Conservation (phyloP, 2,797 vertebrate species). For the Macropus fuliginosus region DNA sequence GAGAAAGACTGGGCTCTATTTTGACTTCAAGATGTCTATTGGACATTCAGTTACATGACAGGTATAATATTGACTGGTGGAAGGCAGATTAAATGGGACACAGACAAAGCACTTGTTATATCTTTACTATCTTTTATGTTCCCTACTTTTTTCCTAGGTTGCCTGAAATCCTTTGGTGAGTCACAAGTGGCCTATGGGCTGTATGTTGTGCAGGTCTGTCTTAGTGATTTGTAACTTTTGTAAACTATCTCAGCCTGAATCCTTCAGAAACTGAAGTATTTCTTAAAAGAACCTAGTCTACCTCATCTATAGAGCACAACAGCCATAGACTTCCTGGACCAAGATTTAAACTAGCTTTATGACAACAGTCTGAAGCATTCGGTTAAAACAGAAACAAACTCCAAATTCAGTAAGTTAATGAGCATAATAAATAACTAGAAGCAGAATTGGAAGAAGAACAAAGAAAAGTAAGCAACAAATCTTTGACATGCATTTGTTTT, state of each 20-base stretch:
- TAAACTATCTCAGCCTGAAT: background rate
- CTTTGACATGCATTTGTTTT: background rate
- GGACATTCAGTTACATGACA: background rate
- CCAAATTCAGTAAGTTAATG: background rate
- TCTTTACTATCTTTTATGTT: no score
- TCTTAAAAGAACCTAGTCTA: background rate
- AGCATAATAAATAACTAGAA: background rate
- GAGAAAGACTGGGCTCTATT: background rate
- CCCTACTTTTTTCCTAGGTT: no score
- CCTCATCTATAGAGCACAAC: background rate
- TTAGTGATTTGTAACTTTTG: background rate
- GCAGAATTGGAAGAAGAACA: conserved; percentile 6
- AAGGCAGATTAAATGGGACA: no score
- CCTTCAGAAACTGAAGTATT: background rate
- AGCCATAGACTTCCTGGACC: background rate
- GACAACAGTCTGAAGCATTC: background rate
- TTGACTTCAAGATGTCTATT: background rate
- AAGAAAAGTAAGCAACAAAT: background rate
- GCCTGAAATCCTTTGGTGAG: no score
- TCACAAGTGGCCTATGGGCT: no score
- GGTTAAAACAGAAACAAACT: background rate
- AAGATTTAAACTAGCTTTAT: background rate
- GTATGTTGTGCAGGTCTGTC: background rate
- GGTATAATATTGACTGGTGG: no score
- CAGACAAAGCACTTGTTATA: no score